Evolutionary conservation across 2,888 invertebrate genomes (phyloP).

Genomic region (Drosophila setosimentum): DNA sequence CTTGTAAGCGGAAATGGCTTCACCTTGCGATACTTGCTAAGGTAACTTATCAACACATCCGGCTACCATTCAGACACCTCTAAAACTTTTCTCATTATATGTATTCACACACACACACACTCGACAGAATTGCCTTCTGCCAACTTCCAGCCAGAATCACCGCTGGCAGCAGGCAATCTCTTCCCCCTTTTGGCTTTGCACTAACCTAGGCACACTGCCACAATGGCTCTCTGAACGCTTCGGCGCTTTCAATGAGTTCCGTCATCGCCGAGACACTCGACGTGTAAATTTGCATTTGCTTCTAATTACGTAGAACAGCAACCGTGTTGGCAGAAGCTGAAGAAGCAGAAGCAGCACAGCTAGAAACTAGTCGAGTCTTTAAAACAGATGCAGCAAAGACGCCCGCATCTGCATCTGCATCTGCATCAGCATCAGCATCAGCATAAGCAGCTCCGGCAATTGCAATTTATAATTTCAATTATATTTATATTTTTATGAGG

Average conservation of each 20-base stretch:
- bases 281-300: conserved; percentile 77
- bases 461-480: conserved; percentile 78
- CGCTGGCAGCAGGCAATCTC: neutral
- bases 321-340: conserved; percentile 15
- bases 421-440: conserved; percentile 32
- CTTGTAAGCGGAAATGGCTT: conserved; percentile 12
- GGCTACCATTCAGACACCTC: conserved; percentile 38
- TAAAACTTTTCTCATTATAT: conserved; percentile 74
- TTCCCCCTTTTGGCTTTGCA: neutral
- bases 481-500: conserved; percentile 74
- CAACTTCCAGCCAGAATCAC: conserved; percentile 45
- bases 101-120: conserved; percentile 20
- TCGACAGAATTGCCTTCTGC: conserved; percentile 23
- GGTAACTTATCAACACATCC: conserved; percentile 32
- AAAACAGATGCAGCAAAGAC: conserved; percentile 16
- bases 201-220: conserved; percentile 3
- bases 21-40: conserved; percentile 18
- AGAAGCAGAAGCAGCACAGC: neutral
- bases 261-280: conserved; percentile 67
- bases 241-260: conserved; percentile 71
- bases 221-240: conserved; percentile 52
- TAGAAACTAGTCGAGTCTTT: conserved; percentile 23
- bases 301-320: conserved; percentile 65
- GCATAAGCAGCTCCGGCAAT: conserved; percentile 49
- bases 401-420: conserved; percentile 55